Percentiles rank a stretch among this genome's conserved stretches.
Conservation (phyloP, 37 sponge, comb jelly and placozoan genomes). For the Haliclona indistincta region DNA sequence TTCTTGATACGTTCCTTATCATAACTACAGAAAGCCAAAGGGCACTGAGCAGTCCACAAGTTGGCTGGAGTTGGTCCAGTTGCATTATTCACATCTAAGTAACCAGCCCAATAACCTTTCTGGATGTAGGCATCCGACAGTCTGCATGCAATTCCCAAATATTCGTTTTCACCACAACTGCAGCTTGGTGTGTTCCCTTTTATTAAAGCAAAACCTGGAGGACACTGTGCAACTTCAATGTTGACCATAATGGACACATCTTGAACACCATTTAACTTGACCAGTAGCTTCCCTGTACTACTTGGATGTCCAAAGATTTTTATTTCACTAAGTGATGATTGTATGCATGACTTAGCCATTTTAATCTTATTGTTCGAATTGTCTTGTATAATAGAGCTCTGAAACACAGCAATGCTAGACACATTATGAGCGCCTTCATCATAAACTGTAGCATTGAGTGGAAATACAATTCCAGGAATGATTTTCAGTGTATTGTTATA, state of each 20-base stretch:
- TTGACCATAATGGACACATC: background rate
- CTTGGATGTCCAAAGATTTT: background rate
- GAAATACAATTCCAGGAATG: background rate
- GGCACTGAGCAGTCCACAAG: constrained; percentile 25
- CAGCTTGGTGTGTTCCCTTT: background rate
- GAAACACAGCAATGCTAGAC: background rate
- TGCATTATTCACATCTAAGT: background rate
- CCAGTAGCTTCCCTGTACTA: background rate
- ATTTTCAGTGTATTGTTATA: background rate
- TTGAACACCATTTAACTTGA: background rate
- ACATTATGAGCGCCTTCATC: background rate
- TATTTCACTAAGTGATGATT: background rate
- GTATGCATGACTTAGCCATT: background rate
- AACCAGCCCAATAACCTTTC: background rate
- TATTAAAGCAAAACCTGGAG: constrained; percentile 12
- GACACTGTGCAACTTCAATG: background rate
- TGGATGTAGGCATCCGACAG: background rate
- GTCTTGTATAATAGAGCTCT: background rate
- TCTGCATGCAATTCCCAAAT: background rate
- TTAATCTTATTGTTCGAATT: background rate
- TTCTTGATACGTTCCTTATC: background rate
- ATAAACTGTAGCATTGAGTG: background rate
- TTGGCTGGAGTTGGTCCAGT: too few species aligned
- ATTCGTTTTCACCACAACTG: background rate
- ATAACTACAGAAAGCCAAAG: constrained; percentile 16